Evolutionary conservation across 2,113 vertebrate genomes (phyloP), one percentile per base, ranked within the genome.

Genomic region (Daphoenositta chrysoptera): DNA sequence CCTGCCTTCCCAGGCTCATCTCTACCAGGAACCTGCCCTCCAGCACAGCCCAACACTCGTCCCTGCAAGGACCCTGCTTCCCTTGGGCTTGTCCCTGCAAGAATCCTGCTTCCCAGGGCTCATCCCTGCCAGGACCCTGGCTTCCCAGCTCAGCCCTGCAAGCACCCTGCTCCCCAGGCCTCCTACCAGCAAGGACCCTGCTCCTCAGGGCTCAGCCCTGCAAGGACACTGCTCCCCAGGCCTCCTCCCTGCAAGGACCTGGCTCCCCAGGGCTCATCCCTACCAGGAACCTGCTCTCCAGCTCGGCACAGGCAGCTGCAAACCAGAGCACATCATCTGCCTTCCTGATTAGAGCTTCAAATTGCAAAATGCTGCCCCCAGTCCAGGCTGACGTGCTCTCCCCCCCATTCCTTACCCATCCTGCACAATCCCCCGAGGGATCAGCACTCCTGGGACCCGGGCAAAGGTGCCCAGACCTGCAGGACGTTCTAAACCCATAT

Each of bases 311-410:
- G 58, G 57, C 17, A 1, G 68, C 53, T 24, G 39, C 35, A 33
- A 65, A 78, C 42, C 1, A 0, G 4, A 73, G 45, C 13, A 1
- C 4, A 5, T 9, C 0, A 0, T 31, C 31, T 30, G 28, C 40
- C 27, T 53, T 53, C 31, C 31, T 12, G 12, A 21, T 37, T 2
- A 47, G 33, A 72, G 81, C 35, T 78, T 12, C 1, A 15, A 51
- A 54, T 0, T 2, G 5, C n/a, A 7, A 11, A 22, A 9, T 40
- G 11, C 35, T 56, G 61, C 6, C 44, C 56, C 30, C 44, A 73
- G 26, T 3, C 6, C 47, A 66, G 35, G 84, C 84, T 57, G 35
- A 6, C 1, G 2, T 17, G 83, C 63, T 50, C 48, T 7, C 20
- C 4, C 15, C 23, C 33, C 9, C 73, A 18, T 4, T 28, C 81